A percentile compares a stretch with the other conserved stretches of the same genome.
Evolutionary conservation across 2,888 invertebrate species (phyloP).

Genomic region (Caenorhabditis japonica): DNA sequence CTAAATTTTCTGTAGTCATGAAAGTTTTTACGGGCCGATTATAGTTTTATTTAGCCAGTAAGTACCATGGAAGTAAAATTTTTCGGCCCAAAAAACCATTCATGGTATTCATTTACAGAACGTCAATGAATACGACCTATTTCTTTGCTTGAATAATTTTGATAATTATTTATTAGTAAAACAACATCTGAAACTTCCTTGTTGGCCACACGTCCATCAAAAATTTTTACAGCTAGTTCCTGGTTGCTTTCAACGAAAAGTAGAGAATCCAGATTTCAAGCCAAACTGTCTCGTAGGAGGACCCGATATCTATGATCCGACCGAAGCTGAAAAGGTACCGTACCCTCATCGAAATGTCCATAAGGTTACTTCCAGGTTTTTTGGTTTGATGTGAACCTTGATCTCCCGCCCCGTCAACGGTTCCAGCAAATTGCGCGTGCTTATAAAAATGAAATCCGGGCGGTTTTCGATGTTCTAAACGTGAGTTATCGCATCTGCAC

Average conservation of each 20-base stretch:
- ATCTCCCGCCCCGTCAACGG: conserved; percentile 62
- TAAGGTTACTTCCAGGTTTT: conserved; percentile 53
- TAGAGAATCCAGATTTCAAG: conserved; percentile 48
- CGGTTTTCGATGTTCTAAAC: conserved; percentile 62
- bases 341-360: neutral
- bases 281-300: conserved; percentile 50
- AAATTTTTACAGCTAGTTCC: conserved; percentile 32
- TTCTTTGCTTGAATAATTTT: no score
- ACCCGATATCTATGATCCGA: conserved; percentile 49
- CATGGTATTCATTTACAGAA: no score
- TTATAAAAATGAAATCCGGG: conserved; percentile 64
- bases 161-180: no score
- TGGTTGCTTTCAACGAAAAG: conserved; percentile 22
- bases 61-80: no score
- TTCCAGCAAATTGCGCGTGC: conserved; percentile 61
- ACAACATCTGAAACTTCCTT: neutral
- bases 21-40: no score
- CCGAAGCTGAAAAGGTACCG: conserved; percentile 35
- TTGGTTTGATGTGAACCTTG: conserved; percentile 69
- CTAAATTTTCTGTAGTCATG: no score
- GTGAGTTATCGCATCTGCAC: conserved; percentile 25
- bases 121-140: no score
- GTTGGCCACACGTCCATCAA: neutral
- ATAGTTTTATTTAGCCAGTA: no score
- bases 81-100: no score